Base-by-base conservation (phyloP, 2,888 invertebrate genomes). In the Argyresthia albistria region DNA sequence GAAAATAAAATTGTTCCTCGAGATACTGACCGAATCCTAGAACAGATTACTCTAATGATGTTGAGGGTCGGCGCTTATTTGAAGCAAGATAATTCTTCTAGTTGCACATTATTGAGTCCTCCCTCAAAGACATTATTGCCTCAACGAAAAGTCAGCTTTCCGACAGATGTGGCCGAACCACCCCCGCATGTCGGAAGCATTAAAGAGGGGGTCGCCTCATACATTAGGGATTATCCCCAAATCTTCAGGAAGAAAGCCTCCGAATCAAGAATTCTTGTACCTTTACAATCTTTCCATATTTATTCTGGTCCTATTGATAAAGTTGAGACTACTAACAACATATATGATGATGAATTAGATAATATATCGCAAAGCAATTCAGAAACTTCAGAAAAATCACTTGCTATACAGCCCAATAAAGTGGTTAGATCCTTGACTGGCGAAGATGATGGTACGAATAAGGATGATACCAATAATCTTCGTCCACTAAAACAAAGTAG, bases 1-100 rank as follows among this genome's bases (percentile, higher is more conserved):
- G 47, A 35, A n/a, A 47, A 11, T 35, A 35, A 47, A 35, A 9
- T 47, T 8, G 61, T 80, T 53, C 83, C 84, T 39, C 75, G 83
- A 6, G 76, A 77, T 56, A 65, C 73, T 14, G 87, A 87, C 60
- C 76, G 87, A 1, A 78, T 87, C 59, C 58, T 81, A 51, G 87
- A 87, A 63, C 87, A 87, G 60, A 79, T 87, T 56, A 73, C 70
- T 37, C 54, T 80, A 14, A 86, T 87, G 86, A 60, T 82, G 58
- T 60, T 87, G 54, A 67, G 78, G 55, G 76, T 87, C 53, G 66
- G 70, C 51, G 67, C 63, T n/a, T 80, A 70, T 61, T 57, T 80
- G 53, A 63, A 60, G 46, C 73, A 64, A 53, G 39, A 39, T 39
- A 1, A 39, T 39, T 3, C 9, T 9, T n/a, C 39, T 8, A n/a